Conservation (phyloP, 2,888 invertebrate species). For the Scaptomyza reducta region DNA sequence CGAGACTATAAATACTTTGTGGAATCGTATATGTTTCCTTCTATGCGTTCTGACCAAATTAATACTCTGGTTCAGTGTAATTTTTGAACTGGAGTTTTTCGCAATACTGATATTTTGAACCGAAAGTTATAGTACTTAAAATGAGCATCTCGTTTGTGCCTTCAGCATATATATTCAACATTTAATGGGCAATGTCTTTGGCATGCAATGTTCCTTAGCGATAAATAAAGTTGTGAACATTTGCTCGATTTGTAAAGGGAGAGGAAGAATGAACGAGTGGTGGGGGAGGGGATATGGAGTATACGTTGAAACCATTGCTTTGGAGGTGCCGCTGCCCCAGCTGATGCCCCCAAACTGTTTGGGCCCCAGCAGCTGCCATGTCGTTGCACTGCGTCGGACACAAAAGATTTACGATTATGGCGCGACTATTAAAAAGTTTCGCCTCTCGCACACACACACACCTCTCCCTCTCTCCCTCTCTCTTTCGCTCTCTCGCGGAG, state of each 20-base stretch:
- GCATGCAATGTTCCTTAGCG: conserved; percentile 61
- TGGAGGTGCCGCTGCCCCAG: conserved; percentile 56
- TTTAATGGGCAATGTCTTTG: conserved; percentile 34
- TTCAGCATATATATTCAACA: conserved; percentile 24
- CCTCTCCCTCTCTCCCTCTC: conserved; percentile 12
- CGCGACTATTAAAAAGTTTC: conserved; percentile 83
- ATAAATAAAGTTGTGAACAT: conserved; percentile 80
- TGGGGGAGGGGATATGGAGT: too few species aligned
- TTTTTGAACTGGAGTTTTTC: too few species aligned
- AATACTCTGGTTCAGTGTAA: too few species aligned
- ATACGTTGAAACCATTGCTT: conserved; percentile 37
- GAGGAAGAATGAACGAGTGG: too few species aligned
- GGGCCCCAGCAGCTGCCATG: conserved; percentile 50
- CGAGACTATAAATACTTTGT: too few species aligned
- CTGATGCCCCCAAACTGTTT: conserved; percentile 9
- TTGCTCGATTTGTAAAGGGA: conserved; percentile 67
- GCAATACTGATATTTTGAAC: too few species aligned
- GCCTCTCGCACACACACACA: conserved; percentile 69
- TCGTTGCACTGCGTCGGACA: conserved; percentile 78
- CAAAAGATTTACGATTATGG: conserved; percentile 83
- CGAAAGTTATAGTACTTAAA: too few species aligned
- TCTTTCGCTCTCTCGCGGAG: background rate
- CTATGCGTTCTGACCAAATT: too few species aligned
- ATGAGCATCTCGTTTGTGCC: conserved; percentile 16
- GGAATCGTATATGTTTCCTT: too few species aligned